A percentile compares a stretch with the other conserved stretches of the same genome.
These are phyloP conservation scores for Drosophila parabipectinata DNA, from an alignment of 1,140 invertebrate species.

Conservation along the genomic window DNA sequence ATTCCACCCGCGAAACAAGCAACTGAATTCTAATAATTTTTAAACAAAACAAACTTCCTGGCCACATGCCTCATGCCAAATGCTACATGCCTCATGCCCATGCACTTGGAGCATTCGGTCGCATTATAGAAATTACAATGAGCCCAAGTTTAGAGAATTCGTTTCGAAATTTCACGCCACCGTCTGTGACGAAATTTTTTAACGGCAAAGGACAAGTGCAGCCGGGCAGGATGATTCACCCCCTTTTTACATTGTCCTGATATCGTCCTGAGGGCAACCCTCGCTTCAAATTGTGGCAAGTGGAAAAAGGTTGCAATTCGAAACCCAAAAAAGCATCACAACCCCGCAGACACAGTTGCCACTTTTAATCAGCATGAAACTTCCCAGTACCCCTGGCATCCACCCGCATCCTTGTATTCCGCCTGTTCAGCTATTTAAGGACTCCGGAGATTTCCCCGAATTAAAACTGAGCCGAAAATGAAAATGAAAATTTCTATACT, in stretches of 20 bases:
- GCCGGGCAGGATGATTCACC: slow-evolving; percentile 40
- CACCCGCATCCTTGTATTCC: not conserved
- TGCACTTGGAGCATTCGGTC: slow-evolving; percentile 30
- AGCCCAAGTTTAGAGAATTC: slow-evolving; percentile 74
- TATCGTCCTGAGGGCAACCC: slow-evolving; percentile 33
- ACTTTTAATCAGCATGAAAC: slow-evolving; percentile 78
- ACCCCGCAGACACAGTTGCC: slow-evolving; percentile 51
- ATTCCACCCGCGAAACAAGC: slow-evolving; percentile 59
- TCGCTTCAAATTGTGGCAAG: slow-evolving; percentile 21
- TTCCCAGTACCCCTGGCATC: not conserved
- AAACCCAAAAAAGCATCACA: slow-evolving; percentile 50
- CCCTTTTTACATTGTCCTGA: slow-evolving; percentile 2
- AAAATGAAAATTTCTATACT: slow-evolving; percentile 78
- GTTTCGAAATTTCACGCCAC: slow-evolving; percentile 84
- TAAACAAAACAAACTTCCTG: slow-evolving; percentile 76
- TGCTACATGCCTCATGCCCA: slow-evolving; percentile 59
- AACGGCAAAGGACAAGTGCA: slow-evolving; percentile 64
- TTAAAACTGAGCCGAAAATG: slow-evolving; percentile 58
- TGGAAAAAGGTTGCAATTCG: slow-evolving; percentile 67
- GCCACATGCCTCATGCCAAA: slow-evolving; percentile 47
- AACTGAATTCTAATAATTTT: slow-evolving; percentile 81
- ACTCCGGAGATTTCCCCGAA: slow-evolving; percentile 33
- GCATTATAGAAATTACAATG: slow-evolving; percentile 79
- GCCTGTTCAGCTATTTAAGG: slow-evolving; percentile 75
- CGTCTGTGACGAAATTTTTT: slow-evolving; percentile 82